These are phyloP conservation scores for Salvelinus alpinus DNA, from an alignment of 2,113 vertebrate species.

Conservation along the genomic window DNA sequence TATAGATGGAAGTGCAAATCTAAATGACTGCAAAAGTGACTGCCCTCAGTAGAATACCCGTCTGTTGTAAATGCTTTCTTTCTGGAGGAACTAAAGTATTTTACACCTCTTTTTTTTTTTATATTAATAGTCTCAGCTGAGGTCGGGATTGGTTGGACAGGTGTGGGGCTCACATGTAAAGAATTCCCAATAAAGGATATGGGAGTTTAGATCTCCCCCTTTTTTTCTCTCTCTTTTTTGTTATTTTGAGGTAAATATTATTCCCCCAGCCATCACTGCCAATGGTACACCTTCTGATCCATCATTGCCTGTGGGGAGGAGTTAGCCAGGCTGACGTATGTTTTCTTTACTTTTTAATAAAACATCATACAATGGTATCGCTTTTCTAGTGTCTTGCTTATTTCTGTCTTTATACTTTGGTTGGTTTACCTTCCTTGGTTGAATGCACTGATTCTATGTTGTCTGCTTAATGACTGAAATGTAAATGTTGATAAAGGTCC, in stretches of 20 bases:
- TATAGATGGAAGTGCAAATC: neutral
- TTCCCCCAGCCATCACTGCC: conserved; percentile 61
- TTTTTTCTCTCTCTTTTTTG: conserved; percentile 39
- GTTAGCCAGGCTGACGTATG: conserved; percentile 27
- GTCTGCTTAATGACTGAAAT: neutral
- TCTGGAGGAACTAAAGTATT: conserved; percentile 59
- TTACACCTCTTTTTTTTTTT: conserved; percentile 47
- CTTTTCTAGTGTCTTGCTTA: conserved; percentile 25
- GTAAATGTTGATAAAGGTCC: neutral
- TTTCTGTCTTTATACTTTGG: conserved; percentile 8
- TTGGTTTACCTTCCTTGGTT: neutral
- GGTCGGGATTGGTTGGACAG: conserved; percentile 25
- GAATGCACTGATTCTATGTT: neutral
- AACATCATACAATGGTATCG: conserved; percentile 48
- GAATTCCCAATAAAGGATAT: conserved; percentile 65
- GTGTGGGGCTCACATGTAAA: conserved; percentile 55
- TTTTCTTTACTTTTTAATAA: conserved; percentile 70
- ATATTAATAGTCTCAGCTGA: conserved; percentile 69
- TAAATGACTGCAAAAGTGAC: conserved; percentile 42
- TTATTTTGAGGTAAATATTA: conserved; percentile 22
- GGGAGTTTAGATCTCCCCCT: conserved; percentile 27
- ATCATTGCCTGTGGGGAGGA: conserved; percentile 24
- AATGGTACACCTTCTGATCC: conserved; percentile 55
- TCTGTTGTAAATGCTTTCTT: conserved; percentile 65
- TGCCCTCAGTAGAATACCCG: conserved; percentile 48